Base-by-base conservation (phyloP, 30 jellyfish, hydroid and myxozoan species). In the Cassiopea andromeda region DNA sequence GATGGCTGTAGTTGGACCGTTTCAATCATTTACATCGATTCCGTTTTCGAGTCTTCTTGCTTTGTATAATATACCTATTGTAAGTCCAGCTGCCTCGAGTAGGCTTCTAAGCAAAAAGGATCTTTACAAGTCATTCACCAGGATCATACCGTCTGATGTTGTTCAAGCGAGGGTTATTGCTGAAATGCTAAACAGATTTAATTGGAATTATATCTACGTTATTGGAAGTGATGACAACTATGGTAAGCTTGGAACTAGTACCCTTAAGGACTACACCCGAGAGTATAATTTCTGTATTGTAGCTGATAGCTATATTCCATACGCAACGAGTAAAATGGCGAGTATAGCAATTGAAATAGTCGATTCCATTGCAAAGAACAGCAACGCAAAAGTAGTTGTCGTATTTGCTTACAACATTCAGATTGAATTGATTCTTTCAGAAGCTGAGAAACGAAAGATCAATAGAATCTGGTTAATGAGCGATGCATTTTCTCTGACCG, bases 161-260 rank as follows among this genome's bases (percentile, higher is more conserved):
- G 73, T 85, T 57, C 98, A 94, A 81, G 94, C 91, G 50, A 60
- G 73, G 43, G 98, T 83, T 13, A 81, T 94, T 73, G 72, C 94
- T 1, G 97, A 94, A 69, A 60, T 94, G 4, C 75, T 94, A 75
- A 46, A 45, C 46, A 68, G 61, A 27, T 87, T 94, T 50, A 72
- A 73, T 61, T 94, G 98, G 98, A 87, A 87, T 46, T 90, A 89
- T 64, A 75, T 94, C 60, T 85, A 84, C 77, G 98, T 96, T 1
- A 90, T 94, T 8, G 98, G 98, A 74, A 90, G 98, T 43, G 98
- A 94, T 66, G 98, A 94, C 27, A 96, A 94, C 59, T 94, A 94
- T 71, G 98, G 98, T 13, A 90, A 94, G 77, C 90, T 94, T 9
- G 98, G 97, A 43, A 85, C 90, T 45, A 84, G 94, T 61, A 91